A percentile compares a stretch with the other conserved stretches of the same genome.
Evolutionary conservation across 2,888 invertebrate species (phyloP).

Genomic region (Pachydiplax longipennis): DNA sequence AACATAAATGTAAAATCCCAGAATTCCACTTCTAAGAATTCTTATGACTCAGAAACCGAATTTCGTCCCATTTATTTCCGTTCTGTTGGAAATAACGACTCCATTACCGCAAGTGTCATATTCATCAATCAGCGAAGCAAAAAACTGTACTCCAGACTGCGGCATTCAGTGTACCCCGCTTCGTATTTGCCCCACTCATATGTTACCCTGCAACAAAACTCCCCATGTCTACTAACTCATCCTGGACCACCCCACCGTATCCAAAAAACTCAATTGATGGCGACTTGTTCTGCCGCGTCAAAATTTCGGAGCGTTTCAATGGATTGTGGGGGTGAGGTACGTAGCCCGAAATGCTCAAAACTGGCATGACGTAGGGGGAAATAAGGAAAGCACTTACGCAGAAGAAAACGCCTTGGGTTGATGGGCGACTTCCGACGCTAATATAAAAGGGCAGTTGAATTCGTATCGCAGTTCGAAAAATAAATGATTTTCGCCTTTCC

Average conservation of each 20-base stretch:
- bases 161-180: background rate
- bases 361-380: background rate
- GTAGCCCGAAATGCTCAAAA: background rate
- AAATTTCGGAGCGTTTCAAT: background rate
- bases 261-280: background rate
- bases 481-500: too few relatives aligned
- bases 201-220: background rate
- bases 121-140: background rate
- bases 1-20: too few relatives aligned
- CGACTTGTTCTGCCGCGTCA: background rate
- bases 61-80: too few relatives aligned
- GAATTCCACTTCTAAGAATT: too few relatives aligned
- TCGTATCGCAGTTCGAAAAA: background rate
- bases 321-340: background rate
- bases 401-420: background rate
- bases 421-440: background rate
- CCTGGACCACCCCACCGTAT: background rate
- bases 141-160: background rate
- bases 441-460: background rate
- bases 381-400: background rate
- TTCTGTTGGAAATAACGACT: background rate
- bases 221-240: background rate
- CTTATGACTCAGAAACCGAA: too few relatives aligned
- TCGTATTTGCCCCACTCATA: background rate
- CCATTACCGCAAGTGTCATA: background rate